Percentiles rank a stretch among this genome's conserved stretches.
Conservation (phyloP, 2,888 invertebrate genomes). For the Brachyopa scutellaris region DNA sequence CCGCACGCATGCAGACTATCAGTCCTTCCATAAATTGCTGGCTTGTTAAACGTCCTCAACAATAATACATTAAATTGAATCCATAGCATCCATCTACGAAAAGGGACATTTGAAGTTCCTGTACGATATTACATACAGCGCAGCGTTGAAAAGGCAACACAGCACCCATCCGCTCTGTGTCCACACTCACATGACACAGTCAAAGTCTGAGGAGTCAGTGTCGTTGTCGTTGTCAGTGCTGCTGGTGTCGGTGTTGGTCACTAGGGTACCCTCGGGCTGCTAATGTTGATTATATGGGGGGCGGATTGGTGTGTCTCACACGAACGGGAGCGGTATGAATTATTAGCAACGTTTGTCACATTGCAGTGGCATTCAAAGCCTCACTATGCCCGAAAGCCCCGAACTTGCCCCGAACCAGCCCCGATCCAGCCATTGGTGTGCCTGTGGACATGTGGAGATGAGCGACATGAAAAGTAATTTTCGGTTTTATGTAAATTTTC, state of each 20-base stretch:
- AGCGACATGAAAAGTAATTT: slow-evolving; percentile 68
- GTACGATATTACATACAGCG: slow-evolving; percentile 26
- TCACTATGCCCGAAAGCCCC: background rate
- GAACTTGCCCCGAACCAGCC: no score
- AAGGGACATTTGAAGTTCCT: slow-evolving; percentile 38
- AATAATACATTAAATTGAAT: slow-evolving; percentile 69
- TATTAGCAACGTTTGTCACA: slow-evolving; percentile 65
- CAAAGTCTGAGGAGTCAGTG: slow-evolving; percentile 5
- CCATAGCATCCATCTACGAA: slow-evolving; percentile 38
- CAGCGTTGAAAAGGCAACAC: slow-evolving; percentile 14
- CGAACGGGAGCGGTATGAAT: slow-evolving; percentile 62
- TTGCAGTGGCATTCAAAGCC: slow-evolving; percentile 17
- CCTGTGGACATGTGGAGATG: background rate
- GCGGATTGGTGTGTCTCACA: slow-evolving; percentile 17
- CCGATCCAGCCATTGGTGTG: no score
- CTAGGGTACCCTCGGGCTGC: slow-evolving; percentile 31
- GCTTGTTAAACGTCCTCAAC: slow-evolving; percentile 59
- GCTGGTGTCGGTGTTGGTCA: no score
- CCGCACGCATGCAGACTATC: background rate
- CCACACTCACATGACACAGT: slow-evolving; percentile 6
- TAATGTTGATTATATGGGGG: slow-evolving; percentile 35
- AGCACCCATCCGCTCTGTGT: slow-evolving; percentile 2
- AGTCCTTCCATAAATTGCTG: slow-evolving; percentile 36
- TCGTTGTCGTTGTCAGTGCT: no score
- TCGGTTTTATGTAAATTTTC: slow-evolving; percentile 68